Evolutionary conservation across 2,113 vertebrate genomes (phyloP).

Genomic region (Amblyornis subalaris): DNA sequence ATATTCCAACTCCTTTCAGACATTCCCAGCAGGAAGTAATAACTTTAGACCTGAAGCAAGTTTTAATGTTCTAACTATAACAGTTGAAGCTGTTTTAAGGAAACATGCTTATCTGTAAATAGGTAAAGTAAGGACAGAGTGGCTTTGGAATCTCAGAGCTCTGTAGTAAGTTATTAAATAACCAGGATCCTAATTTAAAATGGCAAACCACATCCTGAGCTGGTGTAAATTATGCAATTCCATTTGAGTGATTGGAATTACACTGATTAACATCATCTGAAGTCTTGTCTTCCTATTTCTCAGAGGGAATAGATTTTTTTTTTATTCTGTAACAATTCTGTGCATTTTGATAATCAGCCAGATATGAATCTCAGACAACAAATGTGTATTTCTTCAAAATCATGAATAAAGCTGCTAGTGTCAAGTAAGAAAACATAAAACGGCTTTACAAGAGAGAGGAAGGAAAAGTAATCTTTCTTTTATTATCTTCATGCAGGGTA

Average conservation of each 20-base stretch:
- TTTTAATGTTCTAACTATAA: conserved; percentile 13
- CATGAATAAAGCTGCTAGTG: not conserved
- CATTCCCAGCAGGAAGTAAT: not conserved
- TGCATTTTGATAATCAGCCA: not conserved
- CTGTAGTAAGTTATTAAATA: not conserved
- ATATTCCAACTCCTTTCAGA: conserved; percentile 36
- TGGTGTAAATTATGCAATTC: not conserved
- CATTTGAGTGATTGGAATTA: not conserved
- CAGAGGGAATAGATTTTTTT: not conserved
- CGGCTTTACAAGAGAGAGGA: not conserved
- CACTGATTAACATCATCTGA: not conserved
- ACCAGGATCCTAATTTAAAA: conserved; percentile 8
- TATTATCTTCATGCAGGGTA: not conserved
- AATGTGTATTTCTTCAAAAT: not conserved
- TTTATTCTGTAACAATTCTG: not conserved
- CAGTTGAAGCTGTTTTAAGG: conserved; percentile 10
- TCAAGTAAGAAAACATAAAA: not conserved
- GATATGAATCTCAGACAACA: not conserved
- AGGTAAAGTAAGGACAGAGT: not conserved
- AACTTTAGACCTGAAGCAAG: conserved; percentile 21
- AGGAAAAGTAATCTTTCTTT: not conserved
- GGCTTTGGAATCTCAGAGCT: not conserved
- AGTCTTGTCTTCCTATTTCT: not conserved
- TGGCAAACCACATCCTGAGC: not conserved
- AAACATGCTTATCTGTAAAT: not conserved